These are phyloP conservation scores for Diacarnus erythraeanus DNA, from an alignment of 37 sponge, comb jelly and placozoan genomes.

Conservation along the genomic window DNA sequence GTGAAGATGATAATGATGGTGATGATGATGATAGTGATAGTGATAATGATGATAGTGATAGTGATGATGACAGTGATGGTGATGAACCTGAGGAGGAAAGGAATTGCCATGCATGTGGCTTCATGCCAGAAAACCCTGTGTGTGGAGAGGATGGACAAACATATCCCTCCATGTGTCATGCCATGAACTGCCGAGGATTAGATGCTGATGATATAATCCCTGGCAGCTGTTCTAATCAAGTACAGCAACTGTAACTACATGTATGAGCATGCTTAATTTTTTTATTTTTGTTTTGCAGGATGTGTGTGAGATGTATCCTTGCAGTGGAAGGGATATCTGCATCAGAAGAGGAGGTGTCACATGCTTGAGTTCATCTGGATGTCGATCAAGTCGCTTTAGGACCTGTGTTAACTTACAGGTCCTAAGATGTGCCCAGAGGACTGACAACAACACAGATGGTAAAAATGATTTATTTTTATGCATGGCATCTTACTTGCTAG, in stretches of 20 bases:
- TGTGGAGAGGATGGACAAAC: neutral
- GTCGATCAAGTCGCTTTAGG: neutral
- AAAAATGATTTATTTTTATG: neutral
- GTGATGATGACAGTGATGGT: neutral
- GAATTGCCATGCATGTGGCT: neutral
- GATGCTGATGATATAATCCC: neutral
- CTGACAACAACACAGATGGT: neutral
- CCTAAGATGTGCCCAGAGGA: neutral
- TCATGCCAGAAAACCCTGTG: neutral
- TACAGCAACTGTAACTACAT: neutral
- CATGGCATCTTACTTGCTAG: neutral
- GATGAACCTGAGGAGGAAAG: neutral
- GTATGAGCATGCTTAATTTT: too few relatives aligned
- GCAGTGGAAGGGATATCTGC: neutral
- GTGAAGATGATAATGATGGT: neutral
- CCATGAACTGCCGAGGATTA: neutral
- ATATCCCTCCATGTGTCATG: neutral
- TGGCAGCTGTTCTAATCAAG: neutral
- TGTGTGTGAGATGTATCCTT: neutral
- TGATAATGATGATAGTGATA: neutral
- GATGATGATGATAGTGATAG: neutral
- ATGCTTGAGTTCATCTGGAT: neutral
- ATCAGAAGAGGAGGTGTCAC: conserved; percentile 2
- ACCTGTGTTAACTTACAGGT: neutral
- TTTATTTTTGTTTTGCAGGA: neutral